phyloP scores from a whole-genome alignment of 1,140 invertebrate genomes.

The Eueides isabella region DNA sequence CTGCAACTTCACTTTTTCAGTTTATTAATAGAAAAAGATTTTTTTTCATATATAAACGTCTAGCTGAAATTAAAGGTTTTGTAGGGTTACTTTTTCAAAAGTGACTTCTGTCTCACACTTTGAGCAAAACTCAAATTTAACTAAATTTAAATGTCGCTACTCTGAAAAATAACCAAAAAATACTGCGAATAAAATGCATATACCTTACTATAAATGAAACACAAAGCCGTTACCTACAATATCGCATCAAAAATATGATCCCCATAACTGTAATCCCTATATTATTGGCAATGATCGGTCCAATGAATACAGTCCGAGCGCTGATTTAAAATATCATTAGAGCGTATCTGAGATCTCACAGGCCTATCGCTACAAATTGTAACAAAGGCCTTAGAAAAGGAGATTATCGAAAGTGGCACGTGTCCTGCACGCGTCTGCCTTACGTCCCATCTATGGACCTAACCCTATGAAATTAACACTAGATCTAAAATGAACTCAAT shows the following conservation, averaged over 20 bases:
- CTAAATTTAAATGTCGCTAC: no score
- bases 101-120: no score
- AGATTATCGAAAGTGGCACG: conserved; percentile 75
- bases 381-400: conserved; percentile 75
- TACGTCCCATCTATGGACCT: conserved; percentile 61
- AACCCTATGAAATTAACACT: conserved; percentile 21
- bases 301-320: conserved; percentile 48
- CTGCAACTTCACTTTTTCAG: neutral
- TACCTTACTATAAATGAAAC: neutral
- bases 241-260: conserved; percentile 14
- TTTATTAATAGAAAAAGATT: neutral
- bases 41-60: neutral
- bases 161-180: no score
- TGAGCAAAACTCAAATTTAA: no score
- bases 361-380: conserved; percentile 76
- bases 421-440: conserved; percentile 67
- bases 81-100: neutral
- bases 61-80: neutral
- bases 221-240: neutral
- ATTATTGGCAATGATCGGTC: conserved; percentile 40
- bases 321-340: conserved; percentile 81
- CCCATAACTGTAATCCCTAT: conserved; percentile 18
- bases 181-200: neutral
- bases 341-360: conserved; percentile 75
- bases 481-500: conserved; percentile 46